Evolutionary conservation across 2,113 vertebrate genomes (phyloP), one percentile per base, ranked within the genome.

Genomic region (Rhinolophus sinicus): DNA sequence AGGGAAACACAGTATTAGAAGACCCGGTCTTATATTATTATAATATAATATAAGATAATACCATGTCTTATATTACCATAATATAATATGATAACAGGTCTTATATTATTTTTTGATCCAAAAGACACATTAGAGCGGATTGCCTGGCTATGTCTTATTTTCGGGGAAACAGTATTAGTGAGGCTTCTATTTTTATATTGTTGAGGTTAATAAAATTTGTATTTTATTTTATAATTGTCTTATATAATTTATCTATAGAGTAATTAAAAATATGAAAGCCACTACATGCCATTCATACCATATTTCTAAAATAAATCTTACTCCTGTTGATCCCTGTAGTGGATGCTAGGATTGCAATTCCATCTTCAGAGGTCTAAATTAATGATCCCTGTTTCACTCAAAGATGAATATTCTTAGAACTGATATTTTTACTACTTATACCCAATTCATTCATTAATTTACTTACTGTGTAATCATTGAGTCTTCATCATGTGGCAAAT

Each of bases 241-340:
- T 89, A 21, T 33, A 78, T 28, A 89, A 62, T 70, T 70, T 90
- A 81, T 54, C 54, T 82, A 78, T 21, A 84, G 10, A 38, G 73
- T 58, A 67, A 69, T 56, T 88, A 73, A 86, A 77, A 86, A 77
- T 81, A 28, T 40, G 14, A 88, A 92, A 38, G 33, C 15, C 15
- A 90, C 14, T 35, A 75, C n/a, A 82, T 64, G 64, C 44, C n/a
- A 77, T 76, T 77, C 54, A 73, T 7, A 78, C 58, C 80, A 58
- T 82, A 80, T 65, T 84, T 60, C 52, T 8, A 83, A 54, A 58
- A 13, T 78, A 76, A 88, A 56, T 88, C 56, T 95, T 77, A 94
- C 56, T 88, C 13, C 38, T 64, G 2, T 78, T 62, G 35, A 54
- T 30, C 62, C 14, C 35, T 64, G 22, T 50, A 47, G 35, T 86